These are phyloP conservation scores for Diabrotica balteata DNA, from an alignment of 2,888 invertebrate species.

Conservation along the genomic window DNA sequence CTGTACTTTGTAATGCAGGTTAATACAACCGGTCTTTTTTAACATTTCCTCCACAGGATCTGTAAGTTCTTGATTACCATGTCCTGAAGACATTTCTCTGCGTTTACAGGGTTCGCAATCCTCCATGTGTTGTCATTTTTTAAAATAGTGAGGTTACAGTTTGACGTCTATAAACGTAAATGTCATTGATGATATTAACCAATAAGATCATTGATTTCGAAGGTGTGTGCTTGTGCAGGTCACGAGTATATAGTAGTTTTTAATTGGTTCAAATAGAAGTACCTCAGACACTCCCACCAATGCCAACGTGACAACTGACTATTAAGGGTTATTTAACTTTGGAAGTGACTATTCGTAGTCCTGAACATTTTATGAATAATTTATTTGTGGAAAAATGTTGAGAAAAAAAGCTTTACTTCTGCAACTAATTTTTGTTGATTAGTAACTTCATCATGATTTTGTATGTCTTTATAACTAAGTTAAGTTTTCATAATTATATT, in stretches of 20 bases:
- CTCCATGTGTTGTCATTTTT: conserved; percentile 4
- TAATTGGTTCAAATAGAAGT: not conserved
- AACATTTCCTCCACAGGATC: conserved; percentile 91
- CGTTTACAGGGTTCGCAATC: conserved; percentile 13
- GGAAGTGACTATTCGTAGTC: too few relatives aligned
- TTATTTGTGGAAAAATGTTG: too few relatives aligned
- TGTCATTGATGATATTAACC: not conserved
- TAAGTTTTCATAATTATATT: too few relatives aligned
- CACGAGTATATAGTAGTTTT: too few relatives aligned
- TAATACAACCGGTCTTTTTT: conserved; percentile 88
- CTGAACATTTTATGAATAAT: too few relatives aligned
- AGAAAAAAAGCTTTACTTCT: too few relatives aligned
- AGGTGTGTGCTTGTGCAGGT: conserved; percentile 1
- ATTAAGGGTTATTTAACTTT: too few relatives aligned
- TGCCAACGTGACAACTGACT: not conserved
- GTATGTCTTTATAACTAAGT: too few relatives aligned
- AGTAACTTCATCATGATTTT: too few relatives aligned
- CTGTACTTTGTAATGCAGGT: conserved; percentile 90
- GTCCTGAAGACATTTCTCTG: conserved; percentile 37
- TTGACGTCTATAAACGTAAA: not conserved
- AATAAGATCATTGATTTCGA: not conserved
- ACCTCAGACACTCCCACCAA: not conserved
- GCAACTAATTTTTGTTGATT: too few relatives aligned
- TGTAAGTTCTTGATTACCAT: conserved; percentile 64
- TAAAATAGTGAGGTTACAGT: not conserved